phyloP scores from a whole-genome alignment of 2,888 invertebrate genomes.

The Masnerella sp. region DNA sequence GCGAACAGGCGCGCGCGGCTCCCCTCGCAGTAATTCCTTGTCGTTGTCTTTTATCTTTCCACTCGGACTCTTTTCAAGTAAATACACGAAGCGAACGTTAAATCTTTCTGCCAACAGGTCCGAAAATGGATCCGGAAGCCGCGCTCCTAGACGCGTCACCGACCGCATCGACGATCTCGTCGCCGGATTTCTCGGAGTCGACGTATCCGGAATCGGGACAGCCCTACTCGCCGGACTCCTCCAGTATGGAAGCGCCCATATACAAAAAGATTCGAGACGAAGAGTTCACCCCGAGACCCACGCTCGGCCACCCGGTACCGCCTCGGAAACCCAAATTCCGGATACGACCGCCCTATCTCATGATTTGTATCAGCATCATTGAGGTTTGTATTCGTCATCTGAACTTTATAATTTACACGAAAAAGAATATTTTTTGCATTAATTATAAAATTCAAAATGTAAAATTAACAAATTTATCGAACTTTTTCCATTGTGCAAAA shows the following conservation, averaged over 20 bases:
- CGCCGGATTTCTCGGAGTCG: conserved; percentile 69
- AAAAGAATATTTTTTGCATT: too few species aligned
- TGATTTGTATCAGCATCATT: conserved; percentile 76
- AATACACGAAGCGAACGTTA: conserved; percentile 55
- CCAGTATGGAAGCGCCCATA: conserved; percentile 65
- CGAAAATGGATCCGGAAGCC: conserved; percentile 74
- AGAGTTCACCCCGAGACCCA: conserved; percentile 69
- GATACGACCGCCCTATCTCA: conserved; percentile 76
- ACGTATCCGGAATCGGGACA: conserved; percentile 68
- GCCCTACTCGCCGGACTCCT: conserved; percentile 68
- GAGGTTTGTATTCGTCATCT: conserved; percentile 66
- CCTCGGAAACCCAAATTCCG: conserved; percentile 73
- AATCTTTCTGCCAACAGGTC: conserved; percentile 63
- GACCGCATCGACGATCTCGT: conserved; percentile 73
- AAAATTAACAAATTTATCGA: too few species aligned
- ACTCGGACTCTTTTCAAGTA: conserved; percentile 49
- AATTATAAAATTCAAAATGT: too few species aligned
- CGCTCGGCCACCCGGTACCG: conserved; percentile 66
- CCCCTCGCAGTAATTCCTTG: conserved; percentile 49
- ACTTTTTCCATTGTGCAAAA: too few species aligned
- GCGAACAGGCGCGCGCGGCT: conserved; percentile 53
- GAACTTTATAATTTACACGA: not conserved
- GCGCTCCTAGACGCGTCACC: conserved; percentile 74
- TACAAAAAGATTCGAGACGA: conserved; percentile 69
- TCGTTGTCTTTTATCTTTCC: conserved; percentile 59